Evolutionary conservation across 2,888 invertebrate genomes (phyloP), one percentile per base, ranked within the genome.

Genomic region (Papilio gigon): DNA sequence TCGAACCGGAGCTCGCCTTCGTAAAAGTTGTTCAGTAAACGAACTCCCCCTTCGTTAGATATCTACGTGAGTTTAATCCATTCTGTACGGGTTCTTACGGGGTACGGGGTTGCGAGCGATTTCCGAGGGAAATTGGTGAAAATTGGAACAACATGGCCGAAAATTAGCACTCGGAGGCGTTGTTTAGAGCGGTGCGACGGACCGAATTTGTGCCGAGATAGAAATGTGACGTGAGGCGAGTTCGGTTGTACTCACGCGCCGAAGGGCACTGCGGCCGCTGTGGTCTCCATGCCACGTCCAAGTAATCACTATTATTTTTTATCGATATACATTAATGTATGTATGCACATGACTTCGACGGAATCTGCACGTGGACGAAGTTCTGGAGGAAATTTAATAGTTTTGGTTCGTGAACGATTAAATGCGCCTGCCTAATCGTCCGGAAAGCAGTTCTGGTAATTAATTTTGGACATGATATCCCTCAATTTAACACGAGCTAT

Each of bases 21-120:
- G 86, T 84, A 87, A 89, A 90, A 91, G 89, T 90, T 89, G 85
- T 84, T 85, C 84, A 83, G 84, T 86, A 88, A 90, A 87, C 89
- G 89, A 89, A 87, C 85, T 76, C 78, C 86, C 82, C 87, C 87
- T 90, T 91, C 91, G 89, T 92, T 92, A 90, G 90, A 87, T 89
- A 90, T 89, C 89, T 91, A 91, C 91, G 91, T 91, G 91, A 90
- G 91, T 86, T 90, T 90, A 91, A 90, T 89, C 85, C 87, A 87
- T 84, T 89, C 78, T 74, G 80, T 74, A 76, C 78, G 53, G 53
- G 30, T 30, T 75, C 77, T 79, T 75, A 74, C 82, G 81, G 80
- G 83, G 84, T 79, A 84, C 82, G 77, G 78, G 78, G 81, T 80
- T 76, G 82, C 77, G 81, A 85, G 82, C 86, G 86, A 89, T 89